phyloP scores from a whole-genome alignment of 2,888 invertebrate genomes.

The Scaptomyza reducta region DNA sequence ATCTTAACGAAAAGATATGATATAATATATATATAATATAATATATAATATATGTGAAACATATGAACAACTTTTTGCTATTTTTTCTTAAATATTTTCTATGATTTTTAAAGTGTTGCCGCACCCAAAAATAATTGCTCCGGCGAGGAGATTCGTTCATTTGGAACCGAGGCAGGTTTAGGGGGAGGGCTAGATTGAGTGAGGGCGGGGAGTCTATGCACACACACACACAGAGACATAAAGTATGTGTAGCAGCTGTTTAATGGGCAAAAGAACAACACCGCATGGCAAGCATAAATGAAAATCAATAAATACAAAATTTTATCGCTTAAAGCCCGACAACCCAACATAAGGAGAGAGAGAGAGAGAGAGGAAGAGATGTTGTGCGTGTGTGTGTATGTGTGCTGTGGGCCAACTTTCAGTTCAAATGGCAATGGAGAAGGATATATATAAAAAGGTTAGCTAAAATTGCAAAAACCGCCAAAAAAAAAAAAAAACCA shows the following conservation, averaged over 20 bases:
- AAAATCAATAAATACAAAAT: conserved; percentile 75
- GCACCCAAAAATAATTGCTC: no score
- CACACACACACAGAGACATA: conserved; percentile 27
- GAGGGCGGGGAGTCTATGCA: neutral
- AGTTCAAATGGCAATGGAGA: conserved; percentile 41
- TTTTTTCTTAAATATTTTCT: no score
- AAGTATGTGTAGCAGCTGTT: conserved; percentile 70
- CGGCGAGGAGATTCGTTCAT: no score
- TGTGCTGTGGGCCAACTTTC: conserved; percentile 18
- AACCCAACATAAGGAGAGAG: conserved; percentile 4
- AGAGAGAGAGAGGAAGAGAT: neutral
- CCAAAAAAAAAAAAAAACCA: conserved; percentile 32
- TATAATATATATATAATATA: no score
- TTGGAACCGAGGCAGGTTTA: no score
- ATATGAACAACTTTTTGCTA: no score
- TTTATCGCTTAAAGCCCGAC: conserved; percentile 57
- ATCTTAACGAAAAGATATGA: no score
- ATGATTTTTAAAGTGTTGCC: no score
- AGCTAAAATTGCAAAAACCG: conserved; percentile 35
- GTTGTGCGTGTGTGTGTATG: conserved; percentile 8
- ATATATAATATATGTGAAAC: no score
- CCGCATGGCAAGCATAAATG: conserved; percentile 67
- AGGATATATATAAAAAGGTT: conserved; percentile 20
- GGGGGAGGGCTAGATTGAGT: no score
- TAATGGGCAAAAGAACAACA: conserved; percentile 43